Conservation (phyloP, 35 echinoderm and acorn worm species). For the Holothuria glaberrima region DNA sequence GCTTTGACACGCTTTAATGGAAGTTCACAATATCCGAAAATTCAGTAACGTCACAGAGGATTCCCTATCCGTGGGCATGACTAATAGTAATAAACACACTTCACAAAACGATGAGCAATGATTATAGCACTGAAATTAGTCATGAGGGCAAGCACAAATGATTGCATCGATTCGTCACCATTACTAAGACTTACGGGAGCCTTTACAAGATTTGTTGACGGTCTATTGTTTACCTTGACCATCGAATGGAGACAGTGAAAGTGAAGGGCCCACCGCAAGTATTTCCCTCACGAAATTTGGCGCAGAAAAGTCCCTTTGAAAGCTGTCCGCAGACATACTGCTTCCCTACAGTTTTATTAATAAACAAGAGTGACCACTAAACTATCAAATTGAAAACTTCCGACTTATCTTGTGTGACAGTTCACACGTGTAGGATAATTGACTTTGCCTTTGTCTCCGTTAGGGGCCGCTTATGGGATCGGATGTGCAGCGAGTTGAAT, state of each 20-base stretch:
- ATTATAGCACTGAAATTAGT: too few relatives aligned
- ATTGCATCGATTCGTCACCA: too few relatives aligned
- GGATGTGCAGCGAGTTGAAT: too few relatives aligned
- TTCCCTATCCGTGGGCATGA: background rate
- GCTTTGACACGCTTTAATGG: background rate
- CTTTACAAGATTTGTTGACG: too few relatives aligned
- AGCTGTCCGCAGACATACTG: conserved; percentile 2
- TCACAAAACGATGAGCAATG: too few relatives aligned
- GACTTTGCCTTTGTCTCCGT: too few relatives aligned
- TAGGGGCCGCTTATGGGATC: too few relatives aligned
- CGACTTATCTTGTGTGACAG: background rate
- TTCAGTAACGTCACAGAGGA: background rate
- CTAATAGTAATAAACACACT: too few relatives aligned
- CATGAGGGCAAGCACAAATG: too few relatives aligned
- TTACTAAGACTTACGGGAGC: too few relatives aligned
- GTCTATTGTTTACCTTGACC: background rate
- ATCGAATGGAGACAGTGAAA: background rate
- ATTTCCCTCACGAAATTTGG: background rate
- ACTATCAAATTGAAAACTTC: conserved; percentile 8
- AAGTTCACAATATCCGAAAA: background rate
- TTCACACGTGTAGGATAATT: background rate
- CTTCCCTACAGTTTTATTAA: background rate
- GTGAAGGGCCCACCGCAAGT: background rate
- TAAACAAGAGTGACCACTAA: conserved; percentile 7
- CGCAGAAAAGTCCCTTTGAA: background rate